These are phyloP conservation scores for Prionchulus punctatus DNA, from an alignment of 2,888 invertebrate genomes.

Conservation along the genomic window DNA sequence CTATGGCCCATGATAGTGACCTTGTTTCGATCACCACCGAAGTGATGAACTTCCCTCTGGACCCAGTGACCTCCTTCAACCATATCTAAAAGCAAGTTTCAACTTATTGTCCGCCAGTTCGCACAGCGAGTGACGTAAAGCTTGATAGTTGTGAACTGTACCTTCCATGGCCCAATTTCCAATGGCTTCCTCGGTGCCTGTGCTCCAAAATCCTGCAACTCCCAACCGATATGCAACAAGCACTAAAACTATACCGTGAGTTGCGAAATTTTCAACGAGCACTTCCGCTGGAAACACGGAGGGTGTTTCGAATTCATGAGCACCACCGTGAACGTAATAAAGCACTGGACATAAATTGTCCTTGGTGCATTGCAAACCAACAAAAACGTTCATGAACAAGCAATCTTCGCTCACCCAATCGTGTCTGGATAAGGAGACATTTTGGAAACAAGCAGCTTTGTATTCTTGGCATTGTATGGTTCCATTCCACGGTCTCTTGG, in stretches of 20 bases:
- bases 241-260: conserved; percentile 6
- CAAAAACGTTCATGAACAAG: conserved; percentile 8
- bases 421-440: neutral
- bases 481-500: neutral
- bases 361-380: neutral
- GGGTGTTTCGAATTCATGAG: conserved; percentile 8
- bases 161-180: conserved; percentile 11
- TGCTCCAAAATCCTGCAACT: conserved; percentile 11
- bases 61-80: conserved; percentile 1
- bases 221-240: conserved; percentile 11
- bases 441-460: conserved; percentile 1
- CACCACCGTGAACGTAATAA: conserved; percentile 13
- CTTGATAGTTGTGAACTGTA: too few relatives aligned
- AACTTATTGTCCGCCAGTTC: too few relatives aligned
- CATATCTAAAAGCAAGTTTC: neutral
- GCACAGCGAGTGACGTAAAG: too few relatives aligned
- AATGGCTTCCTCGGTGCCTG: conserved; percentile 2
- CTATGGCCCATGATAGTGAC: conserved; percentile 17
- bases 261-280: conserved; percentile 13
- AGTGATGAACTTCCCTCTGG: conserved; percentile 14
- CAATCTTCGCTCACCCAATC: conserved; percentile 9
- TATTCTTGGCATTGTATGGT: conserved; percentile 1
- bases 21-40: conserved; percentile 15
- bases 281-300: conserved; percentile 8
- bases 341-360: conserved; percentile 6